These are phyloP conservation scores for Pristis pectinata DNA, from an alignment of 2,797 vertebrate species.

Conservation along the genomic window DNA sequence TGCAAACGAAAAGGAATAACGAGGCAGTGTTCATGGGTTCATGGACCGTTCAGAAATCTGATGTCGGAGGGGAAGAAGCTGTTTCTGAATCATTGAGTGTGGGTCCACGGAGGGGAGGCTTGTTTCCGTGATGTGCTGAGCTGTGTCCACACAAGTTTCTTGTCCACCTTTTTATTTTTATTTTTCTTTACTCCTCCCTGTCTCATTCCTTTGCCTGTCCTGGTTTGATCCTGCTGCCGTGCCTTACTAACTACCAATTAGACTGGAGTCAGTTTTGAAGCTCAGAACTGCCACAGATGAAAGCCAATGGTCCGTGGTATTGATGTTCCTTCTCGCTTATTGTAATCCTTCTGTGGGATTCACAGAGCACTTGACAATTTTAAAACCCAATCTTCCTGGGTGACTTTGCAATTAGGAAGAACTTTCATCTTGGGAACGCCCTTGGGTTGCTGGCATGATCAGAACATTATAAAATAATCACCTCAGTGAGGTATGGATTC, in stretches of 20 bases:
- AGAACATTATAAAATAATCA: background rate
- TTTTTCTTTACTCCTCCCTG: background rate
- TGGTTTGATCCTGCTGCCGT: background rate
- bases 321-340: constrained; percentile 9
- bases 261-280: background rate
- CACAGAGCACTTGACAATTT: background rate
- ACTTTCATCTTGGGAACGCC: background rate
- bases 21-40: too few species aligned
- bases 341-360: constrained; percentile 5
- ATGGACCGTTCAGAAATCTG: too few species aligned
- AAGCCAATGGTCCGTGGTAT: background rate
- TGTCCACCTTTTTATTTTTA: background rate
- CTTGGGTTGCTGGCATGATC: background rate
- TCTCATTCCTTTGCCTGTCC: background rate
- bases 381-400: background rate
- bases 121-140: too few species aligned
- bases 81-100: background rate
- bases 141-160: background rate
- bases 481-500: background rate
- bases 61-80: too few species aligned
- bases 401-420: background rate
- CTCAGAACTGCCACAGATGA: background rate
- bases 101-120: too few species aligned
- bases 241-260: background rate
- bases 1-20: too few species aligned